phyloP scores from a whole-genome alignment of 1,140 invertebrate genomes.

The Bombus impatiens region DNA sequence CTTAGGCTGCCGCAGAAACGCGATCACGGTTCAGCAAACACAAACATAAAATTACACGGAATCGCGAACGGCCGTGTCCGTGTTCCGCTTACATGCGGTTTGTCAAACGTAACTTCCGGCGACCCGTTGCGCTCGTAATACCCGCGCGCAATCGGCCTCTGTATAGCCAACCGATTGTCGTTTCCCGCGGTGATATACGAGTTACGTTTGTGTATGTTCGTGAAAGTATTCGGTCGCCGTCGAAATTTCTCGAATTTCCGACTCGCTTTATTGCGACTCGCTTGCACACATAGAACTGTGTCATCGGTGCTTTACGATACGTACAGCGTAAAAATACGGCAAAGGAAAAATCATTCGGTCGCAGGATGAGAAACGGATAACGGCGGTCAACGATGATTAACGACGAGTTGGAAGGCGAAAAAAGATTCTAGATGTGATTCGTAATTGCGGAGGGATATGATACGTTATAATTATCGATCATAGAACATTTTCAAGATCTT shows the following conservation, averaged over 20 bases:
- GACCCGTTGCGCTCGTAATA: background rate
- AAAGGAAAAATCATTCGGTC: background rate
- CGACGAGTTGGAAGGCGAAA: no score
- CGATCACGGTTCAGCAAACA: conserved; percentile 50
- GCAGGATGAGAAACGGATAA: background rate
- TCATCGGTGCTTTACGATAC: background rate
- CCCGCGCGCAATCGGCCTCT: conserved; percentile 17
- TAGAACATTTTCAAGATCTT: background rate
- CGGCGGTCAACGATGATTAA: background rate
- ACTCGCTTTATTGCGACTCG: background rate
- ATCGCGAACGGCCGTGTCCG: conserved; percentile 34
- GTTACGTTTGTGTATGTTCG: background rate
- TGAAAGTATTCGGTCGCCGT: conserved; percentile 8
- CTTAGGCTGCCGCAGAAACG: conserved; percentile 26
- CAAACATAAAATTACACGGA: conserved; percentile 60
- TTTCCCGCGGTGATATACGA: conserved; percentile 30
- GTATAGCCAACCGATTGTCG: conserved; percentile 23
- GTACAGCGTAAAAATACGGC: background rate
- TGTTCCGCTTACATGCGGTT: conserved; percentile 69
- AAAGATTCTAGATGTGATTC: no score
- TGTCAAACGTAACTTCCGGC: conserved; percentile 68
- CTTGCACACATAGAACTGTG: background rate
- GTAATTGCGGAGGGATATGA: background rate
- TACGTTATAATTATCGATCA: background rate
- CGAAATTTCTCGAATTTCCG: conserved; percentile 32